Evolutionary conservation across 2,113 vertebrate species (phyloP), one percentile per base, ranked within the genome.

Genomic region (Mola mola): DNA sequence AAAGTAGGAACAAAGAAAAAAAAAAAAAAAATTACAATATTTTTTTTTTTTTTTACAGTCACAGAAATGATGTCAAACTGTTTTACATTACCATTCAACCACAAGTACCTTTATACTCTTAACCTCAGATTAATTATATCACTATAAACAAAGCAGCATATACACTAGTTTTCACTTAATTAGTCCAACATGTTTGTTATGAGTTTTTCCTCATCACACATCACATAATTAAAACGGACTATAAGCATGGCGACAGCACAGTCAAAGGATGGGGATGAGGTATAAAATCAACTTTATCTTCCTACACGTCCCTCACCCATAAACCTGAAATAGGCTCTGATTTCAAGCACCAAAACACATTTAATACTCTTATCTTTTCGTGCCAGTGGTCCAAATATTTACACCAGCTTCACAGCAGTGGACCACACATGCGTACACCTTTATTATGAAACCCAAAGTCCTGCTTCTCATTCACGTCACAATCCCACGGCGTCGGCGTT

Each of bases 101-200:
- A 67, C 68, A 40, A 50, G 64, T 51, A 76, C 66, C 62, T 64
- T 78, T 52, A 67, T 62, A 63, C 15, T 31, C 8, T 77, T 59
- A 77, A 63, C 49, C 33, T 73, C 55, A 29, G 21, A 44, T 64
- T 47, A 66, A 51, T 78, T 21, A 73, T 49, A 29, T 71, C 25
- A 80, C 61, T 82, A 81, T 79, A 58, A 74, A 87, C 84, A 88
- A 88, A 85, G 89, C 83, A 91, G 90, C 92, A 87, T 88, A 79
- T 75, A 42, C 72, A 69, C 60, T 73, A 72, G 58, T 38, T 72
- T 53, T n/a, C n/a, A n/a, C n/a, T n/a, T 63, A 74, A 82, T 71
- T 57, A 61, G 71, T 38, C 62, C 28, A 41, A 60, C 42, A 48
- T 50, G 55, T 72, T 59, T 28, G 55, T 72, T 66, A n/a, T n/a